phyloP scores from a whole-genome alignment of 2,113 vertebrate species.

The Pholis gunnellus region DNA sequence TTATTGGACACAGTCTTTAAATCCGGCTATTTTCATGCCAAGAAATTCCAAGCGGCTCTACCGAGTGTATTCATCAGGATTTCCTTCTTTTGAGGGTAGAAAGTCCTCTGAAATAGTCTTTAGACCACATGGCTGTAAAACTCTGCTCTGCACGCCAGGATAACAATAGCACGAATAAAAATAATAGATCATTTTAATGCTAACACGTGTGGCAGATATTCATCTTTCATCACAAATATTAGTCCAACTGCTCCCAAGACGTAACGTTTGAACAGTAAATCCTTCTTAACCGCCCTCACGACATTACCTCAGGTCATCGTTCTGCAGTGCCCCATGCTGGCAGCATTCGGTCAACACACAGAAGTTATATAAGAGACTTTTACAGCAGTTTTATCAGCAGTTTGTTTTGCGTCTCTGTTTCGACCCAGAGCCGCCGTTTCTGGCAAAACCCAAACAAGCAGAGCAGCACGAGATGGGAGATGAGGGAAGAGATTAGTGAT shows the following conservation, averaged over 20 bases:
- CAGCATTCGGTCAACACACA: constrained; percentile 50
- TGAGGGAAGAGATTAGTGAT: constrained; percentile 69
- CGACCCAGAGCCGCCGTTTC: constrained; percentile 52
- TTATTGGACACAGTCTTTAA: constrained; percentile 53
- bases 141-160: constrained; percentile 10
- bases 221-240: constrained; percentile 10
- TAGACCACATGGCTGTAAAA: constrained; percentile 34
- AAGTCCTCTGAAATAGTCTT: constrained; percentile 43
- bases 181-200: constrained; percentile 8
- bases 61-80: constrained; percentile 61
- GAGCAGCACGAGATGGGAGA: constrained; percentile 64
- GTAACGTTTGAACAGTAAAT: constrained; percentile 44
- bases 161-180: not conserved
- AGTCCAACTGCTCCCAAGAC: not conserved
- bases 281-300: constrained; percentile 20
- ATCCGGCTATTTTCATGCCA: constrained; percentile 55
- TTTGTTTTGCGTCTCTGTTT: constrained; percentile 73
- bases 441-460: constrained; percentile 77
- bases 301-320: constrained; percentile 46
- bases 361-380: constrained; percentile 66
- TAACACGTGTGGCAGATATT: not conserved
- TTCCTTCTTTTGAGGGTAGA: constrained; percentile 58
- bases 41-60: constrained; percentile 59
- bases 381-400: constrained; percentile 54
- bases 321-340: constrained; percentile 36